Evolutionary conservation across 2,797 vertebrate species (phyloP), one percentile per base, ranked within the genome.

Genomic region (Esox lucius): DNA sequence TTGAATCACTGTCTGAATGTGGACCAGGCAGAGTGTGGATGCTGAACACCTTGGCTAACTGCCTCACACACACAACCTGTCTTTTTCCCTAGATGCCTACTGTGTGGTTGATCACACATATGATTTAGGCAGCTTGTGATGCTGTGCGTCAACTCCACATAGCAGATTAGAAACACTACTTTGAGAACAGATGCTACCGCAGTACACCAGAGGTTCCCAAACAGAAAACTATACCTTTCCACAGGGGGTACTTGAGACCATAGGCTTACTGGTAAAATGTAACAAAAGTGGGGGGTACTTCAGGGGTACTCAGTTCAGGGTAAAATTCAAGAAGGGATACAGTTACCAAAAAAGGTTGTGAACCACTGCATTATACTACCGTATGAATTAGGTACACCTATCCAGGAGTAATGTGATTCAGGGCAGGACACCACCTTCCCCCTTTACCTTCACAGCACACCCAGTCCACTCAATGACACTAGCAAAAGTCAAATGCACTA

Each of bases 1-100:
- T 65, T 56, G 48, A 68, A 56, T 72, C 53, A 72, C 42, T 4
- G 6, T 48, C 51, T 72, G 49, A 59, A 42, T 59, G 31, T 4
- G 49, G 12, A 16, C 64, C 16, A 28, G 49, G 5, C 16, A 19
- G 24, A 24, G 17, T 53, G 12, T 9, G 19, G 16, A 48, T 51
- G 48, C 22, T 9, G 31, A 66, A 66, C 28, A 66, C 16, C 17
- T 15, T 31, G 2, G 19, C 56, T 19, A 56, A 19, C 51, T 56
- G n/a, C n/a, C 33, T 35, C 33, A 35, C 33, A 35, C 33, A 2
- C 33, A 35, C 33, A 35, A 35, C 19, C n/a, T 1, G 5, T 53
- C 51, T 28, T 28, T 31, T 19, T 39, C 31, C 70, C 24, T 39
- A 9, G 15, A 42, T 13, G 33, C 26, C 48, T 31, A 6, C 26